Base-by-base conservation (phyloP, 1,140 invertebrate species). In the Brachionus asplanchnoidis region DNA sequence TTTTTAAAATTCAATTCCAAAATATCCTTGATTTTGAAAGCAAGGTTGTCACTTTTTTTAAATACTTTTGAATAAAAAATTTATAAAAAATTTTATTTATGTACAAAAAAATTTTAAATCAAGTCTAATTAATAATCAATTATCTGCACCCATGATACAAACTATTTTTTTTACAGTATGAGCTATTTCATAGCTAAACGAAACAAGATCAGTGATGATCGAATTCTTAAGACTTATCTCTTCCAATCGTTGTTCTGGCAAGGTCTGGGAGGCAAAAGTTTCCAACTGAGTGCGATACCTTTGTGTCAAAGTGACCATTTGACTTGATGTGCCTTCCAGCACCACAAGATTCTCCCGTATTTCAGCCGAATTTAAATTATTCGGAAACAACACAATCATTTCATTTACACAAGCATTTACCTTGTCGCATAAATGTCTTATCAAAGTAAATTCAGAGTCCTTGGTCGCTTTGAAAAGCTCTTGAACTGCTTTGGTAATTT, bases 381-480 rank as follows among this genome's bases (percentile, higher is more conserved):
- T 44, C 26, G 79, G 79, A 82, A 82, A 82, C 36, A 82, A 65
- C 12, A 60, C 17, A 82, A 82, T 82, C 79, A 82, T 82, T 82
- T 82, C 79, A 32, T 60, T 44, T 9, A 82, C 79, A 32, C 50
- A 42, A 11, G n/a, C 17, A 82, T 82, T 42, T 23, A 82, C 79
- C 44, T 68, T 60, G 32, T 82, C 65, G 26, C 53, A 60, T 11
- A 82, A 20, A 20, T 65, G 20, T 46, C 36, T 82, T 14, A 82
- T n/a, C 0, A 26, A 56, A 14, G 53, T 20, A 68, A 82, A 82
- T 7, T 82, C 50, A 3, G 53, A 40, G 56, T 82, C 50, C 26
- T 82, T 82, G 40, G 79, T 82, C 2, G 79, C 79, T 44, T 82
- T 82, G 79, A 82, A 82, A 26, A 82, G 42, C n/a, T 82, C 79